Conservation (phyloP, 2,888 invertebrate species). For the Ptychoptera albimana region DNA sequence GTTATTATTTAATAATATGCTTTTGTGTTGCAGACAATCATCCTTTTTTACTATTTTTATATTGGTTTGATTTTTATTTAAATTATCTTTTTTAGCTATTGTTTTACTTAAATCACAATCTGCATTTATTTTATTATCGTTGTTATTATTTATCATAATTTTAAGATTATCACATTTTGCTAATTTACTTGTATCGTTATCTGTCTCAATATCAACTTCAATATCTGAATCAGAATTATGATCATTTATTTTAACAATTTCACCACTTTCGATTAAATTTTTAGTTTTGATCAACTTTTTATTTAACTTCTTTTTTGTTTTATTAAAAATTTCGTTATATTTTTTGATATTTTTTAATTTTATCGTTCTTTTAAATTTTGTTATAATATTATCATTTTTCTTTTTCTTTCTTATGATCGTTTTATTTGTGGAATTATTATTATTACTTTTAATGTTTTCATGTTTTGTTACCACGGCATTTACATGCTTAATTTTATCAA, state of each 20-base stretch:
- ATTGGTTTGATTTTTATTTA: neutral
- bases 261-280: too few species aligned
- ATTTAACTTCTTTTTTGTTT: neutral
- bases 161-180: neutral
- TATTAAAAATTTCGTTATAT: neutral
- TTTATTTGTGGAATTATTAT: too few species aligned
- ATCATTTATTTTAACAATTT: constrained; percentile 14
- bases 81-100: neutral
- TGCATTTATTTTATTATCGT: too few species aligned
- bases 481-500: constrained; percentile 1
- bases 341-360: constrained; percentile 6
- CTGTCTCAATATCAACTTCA: constrained; percentile 43
- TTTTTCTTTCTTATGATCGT: neutral
- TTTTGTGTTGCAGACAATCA: constrained; percentile 10
- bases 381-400: neutral
- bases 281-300: neutral
- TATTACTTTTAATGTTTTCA: neutral
- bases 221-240: constrained; percentile 38
- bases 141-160: neutral
- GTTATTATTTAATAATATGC: constrained; percentile 3
- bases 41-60: constrained; percentile 9
- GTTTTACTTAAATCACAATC: too few species aligned
- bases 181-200: constrained; percentile 10
- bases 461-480: neutral
- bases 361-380: constrained; percentile 8